Base-by-base conservation (phyloP, 2,113 vertebrate genomes). In the Tachysurus vachellii region DNA sequence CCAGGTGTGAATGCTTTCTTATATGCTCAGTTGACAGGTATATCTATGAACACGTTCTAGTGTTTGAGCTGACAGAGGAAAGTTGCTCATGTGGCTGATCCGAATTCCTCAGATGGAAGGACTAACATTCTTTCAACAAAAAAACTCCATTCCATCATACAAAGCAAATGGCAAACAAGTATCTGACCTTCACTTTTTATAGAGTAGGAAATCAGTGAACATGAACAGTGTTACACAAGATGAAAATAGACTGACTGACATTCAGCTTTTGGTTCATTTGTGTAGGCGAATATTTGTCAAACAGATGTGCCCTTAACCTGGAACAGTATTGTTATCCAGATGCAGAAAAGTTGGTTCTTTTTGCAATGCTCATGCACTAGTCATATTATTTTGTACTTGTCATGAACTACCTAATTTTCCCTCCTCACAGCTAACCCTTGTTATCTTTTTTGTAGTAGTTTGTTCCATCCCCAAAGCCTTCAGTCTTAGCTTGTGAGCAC, bases 21-120 rank as follows among this genome's bases (percentile, higher is more conserved):
- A 28, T 79, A 36, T 82, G 11, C 93, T 83, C 93, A 87, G 88
- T 73, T 91, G 91, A 77, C 91, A 98, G 97, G 80, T 97, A 97
- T 80, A 97, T 96, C 0, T 97, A 96, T 89, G 96, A 98, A 92
- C 96, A 97, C 87, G 95, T 96, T 17, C 97, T 97, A 36, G 96
- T 97, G 87, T 97, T 97, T 93, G 93, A 96, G 59, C 92, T 98
- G 92, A 96, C 96, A 88, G 97, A 97, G 91, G 95, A 97, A 91
- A 93, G 4, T 95, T 97, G 86, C 92, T 97, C 91, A 96, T 92
- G 93, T 97, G 96, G 94, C 96, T 97, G 96, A 96, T 96, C 86
- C 86, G 95, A 96, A 91, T 93, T 95, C 85, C 83, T 98, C 88
- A 96, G 96, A 86, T 97, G 96, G 97, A 90, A 95, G 91, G 94